phyloP scores from a whole-genome alignment of 2,797 vertebrate species.

The Phaenicophaeus curvirostris region DNA sequence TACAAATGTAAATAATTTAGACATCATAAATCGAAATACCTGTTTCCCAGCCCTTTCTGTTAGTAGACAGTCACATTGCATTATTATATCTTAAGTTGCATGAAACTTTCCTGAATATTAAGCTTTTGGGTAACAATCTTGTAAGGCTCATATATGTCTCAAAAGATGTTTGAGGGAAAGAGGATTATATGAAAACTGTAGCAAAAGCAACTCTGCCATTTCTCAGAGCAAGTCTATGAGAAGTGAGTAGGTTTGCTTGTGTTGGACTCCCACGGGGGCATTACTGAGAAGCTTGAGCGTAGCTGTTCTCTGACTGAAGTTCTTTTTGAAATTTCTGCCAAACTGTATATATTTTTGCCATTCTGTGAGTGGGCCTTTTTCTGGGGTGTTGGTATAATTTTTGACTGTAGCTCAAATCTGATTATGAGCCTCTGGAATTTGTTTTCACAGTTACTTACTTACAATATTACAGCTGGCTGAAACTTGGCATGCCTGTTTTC shows the following conservation, averaged over 20 bases:
- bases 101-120: neutral
- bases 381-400: neutral
- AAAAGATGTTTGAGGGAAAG: neutral
- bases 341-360: neutral
- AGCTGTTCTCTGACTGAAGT: neutral
- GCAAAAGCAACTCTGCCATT: neutral
- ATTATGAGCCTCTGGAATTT: conserved; percentile 42
- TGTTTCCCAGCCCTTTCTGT: neutral
- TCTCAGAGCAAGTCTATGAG: neutral
- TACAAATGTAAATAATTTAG: neutral
- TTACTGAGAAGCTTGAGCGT: neutral
- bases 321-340: neutral
- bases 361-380: neutral
- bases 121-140: neutral
- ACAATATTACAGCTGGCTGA: conserved; percentile 45
- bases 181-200: neutral
- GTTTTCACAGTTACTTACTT: neutral
- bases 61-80: neutral
- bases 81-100: neutral
- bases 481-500: conserved; percentile 44
- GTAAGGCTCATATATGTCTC: neutral
- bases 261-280: neutral
- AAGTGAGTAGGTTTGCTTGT: neutral
- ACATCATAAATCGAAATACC: neutral
- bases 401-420: neutral